Conservation (phyloP, 2,888 invertebrate species). For the Nephrotoma guestfalica region DNA sequence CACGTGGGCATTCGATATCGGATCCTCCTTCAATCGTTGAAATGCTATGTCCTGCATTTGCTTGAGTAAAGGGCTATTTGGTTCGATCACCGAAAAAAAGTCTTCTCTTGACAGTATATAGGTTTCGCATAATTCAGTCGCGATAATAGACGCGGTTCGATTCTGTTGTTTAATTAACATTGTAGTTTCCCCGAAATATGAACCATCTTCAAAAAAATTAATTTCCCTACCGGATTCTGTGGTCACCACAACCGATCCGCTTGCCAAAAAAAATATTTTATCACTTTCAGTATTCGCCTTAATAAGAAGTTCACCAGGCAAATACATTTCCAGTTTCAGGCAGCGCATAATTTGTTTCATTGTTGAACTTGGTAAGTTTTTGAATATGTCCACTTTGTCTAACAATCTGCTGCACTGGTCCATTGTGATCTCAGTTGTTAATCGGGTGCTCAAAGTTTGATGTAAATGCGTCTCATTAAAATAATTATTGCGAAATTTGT, state of each 20-base stretch:
- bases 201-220: constrained; percentile 30
- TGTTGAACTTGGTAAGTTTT: constrained; percentile 34
- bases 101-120: constrained; percentile 23
- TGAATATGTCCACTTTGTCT: constrained; percentile 38
- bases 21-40: not conserved
- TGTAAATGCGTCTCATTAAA: constrained; percentile 35
- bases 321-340: constrained; percentile 35
- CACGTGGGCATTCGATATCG: no score
- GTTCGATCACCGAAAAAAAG: constrained; percentile 6
- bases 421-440: constrained; percentile 34
- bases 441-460: constrained; percentile 29
- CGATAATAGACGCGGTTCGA: constrained; percentile 29
- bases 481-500: constrained; percentile 34
- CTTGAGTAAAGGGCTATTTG: not conserved
- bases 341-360: constrained; percentile 36
- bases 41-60: constrained; percentile 6
- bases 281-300: constrained; percentile 35
- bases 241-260: constrained; percentile 37
- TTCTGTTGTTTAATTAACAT: constrained; percentile 26
- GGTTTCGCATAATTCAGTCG: constrained; percentile 30
- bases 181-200: constrained; percentile 36
- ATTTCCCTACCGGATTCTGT: not conserved
- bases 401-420: constrained; percentile 38
- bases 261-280: constrained; percentile 42
- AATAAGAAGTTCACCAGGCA: constrained; percentile 39